Conservation (phyloP, 1,140 invertebrate genomes). For the Drosophila sproati region DNA sequence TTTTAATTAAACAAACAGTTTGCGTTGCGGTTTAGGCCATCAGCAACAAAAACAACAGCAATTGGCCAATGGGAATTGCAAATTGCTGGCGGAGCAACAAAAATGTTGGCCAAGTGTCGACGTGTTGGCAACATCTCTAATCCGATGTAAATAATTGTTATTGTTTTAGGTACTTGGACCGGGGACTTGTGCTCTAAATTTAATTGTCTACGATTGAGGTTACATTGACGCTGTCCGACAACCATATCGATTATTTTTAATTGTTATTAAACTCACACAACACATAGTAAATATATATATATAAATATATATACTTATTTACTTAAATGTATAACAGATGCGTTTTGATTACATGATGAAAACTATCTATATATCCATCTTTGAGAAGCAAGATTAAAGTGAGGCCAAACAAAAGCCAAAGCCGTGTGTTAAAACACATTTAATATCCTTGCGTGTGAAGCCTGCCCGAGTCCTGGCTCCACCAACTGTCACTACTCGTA, state of each 20-base stretch:
- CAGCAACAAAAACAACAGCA: conserved; percentile 32
- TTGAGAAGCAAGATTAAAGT: conserved; percentile 28
- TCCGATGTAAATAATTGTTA: conserved; percentile 82
- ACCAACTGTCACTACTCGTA: conserved; percentile 47
- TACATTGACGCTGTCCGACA: conserved; percentile 10
- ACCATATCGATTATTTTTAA: conserved; percentile 70
- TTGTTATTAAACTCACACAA: conserved; percentile 53
- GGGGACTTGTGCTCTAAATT: conserved; percentile 57
- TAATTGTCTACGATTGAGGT: conserved; percentile 60
- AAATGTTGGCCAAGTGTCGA: conserved; percentile 67
- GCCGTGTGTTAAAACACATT: conserved; percentile 21
- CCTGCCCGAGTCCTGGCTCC: conserved; percentile 34
- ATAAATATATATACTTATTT: conserved; percentile 29
- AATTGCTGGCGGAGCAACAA: conserved; percentile 60
- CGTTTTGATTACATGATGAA: conserved; percentile 1
- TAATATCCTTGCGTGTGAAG: conserved; percentile 31
- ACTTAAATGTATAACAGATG: background rate
- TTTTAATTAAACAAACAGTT: conserved; percentile 82
- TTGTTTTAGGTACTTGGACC: conserved; percentile 57
- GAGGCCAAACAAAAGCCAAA: conserved; percentile 3
- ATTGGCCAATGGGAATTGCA: conserved; percentile 71
- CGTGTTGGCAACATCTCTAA: conserved; percentile 76
- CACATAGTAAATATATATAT: background rate
- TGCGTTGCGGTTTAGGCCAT: conserved; percentile 59
- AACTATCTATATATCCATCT: background rate